Percentiles rank a stretch among this genome's conserved stretches.
phyloP scores from a whole-genome alignment of 2,113 vertebrate species.

The Dromiciops gliroides region DNA sequence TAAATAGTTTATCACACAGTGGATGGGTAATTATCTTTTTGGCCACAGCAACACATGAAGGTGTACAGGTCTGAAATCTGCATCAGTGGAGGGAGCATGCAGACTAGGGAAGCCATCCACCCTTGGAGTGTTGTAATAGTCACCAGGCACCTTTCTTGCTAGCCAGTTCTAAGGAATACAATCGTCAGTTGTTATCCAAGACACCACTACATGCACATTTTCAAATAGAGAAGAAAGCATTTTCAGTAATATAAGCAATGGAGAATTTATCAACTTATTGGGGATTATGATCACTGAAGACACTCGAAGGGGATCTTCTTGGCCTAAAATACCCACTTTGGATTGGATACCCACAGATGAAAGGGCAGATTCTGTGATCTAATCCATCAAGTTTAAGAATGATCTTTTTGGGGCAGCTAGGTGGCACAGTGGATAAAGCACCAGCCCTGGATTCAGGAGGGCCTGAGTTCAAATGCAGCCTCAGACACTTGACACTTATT shows the following conservation, averaged over 20 bases:
- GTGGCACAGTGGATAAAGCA: too few species aligned
- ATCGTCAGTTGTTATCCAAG: not conserved
- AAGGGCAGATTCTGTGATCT: not conserved
- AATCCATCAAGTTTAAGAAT: not conserved
- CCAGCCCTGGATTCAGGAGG: too few species aligned
- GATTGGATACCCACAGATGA: not conserved
- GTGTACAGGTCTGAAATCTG: not conserved
- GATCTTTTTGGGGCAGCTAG: too few species aligned
- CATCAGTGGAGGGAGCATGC: not conserved
- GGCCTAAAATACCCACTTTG: not conserved
- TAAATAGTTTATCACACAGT: not conserved
- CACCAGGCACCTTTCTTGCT: not conserved
- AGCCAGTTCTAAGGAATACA: not conserved
- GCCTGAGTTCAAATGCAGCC: too few species aligned
- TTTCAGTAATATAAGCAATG: not conserved
- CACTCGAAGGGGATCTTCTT: not conserved
- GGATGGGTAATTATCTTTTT: not conserved
- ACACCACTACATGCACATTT: not conserved
- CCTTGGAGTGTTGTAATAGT: not conserved
- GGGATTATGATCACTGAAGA: not conserved
- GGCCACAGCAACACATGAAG: not conserved
- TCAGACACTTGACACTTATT: too few species aligned
- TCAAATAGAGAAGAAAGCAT: not conserved
- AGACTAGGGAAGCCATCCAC: not conserved
- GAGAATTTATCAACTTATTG: not conserved